These are phyloP conservation scores for Sorex araneus DNA, from an alignment of 2,113 vertebrate species.

Conservation along the genomic window DNA sequence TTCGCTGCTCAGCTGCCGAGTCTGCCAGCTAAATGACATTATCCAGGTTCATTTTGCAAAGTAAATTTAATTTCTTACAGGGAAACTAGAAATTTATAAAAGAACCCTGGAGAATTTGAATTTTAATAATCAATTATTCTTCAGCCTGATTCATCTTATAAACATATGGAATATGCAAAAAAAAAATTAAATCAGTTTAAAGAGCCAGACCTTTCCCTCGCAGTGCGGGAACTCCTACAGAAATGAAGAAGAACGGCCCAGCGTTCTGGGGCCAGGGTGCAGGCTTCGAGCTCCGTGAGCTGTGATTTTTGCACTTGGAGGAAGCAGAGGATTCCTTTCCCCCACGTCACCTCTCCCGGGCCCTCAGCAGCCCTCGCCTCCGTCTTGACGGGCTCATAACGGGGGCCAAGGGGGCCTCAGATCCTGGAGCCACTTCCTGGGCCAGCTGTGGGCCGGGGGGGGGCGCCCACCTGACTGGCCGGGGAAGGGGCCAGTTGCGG, in stretches of 20 bases:
- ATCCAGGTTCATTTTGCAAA: constrained; percentile 78
- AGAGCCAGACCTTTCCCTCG: constrained; percentile 66
- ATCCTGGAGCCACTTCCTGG: not conserved
- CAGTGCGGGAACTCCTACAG: constrained; percentile 66
- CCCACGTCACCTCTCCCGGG: constrained; percentile 21
- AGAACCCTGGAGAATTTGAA: constrained; percentile 77
- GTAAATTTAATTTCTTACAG: constrained; percentile 83
- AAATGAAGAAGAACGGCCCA: constrained; percentile 73
- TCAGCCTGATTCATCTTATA: constrained; percentile 80
- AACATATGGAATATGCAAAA: constrained; percentile 79
- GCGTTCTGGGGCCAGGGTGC: constrained; percentile 36
- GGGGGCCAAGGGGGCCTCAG: not conserved
- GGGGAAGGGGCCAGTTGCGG: too few relatives aligned
- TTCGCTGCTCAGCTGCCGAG: constrained; percentile 78
- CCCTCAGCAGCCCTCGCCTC: not conserved
- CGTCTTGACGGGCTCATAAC: not conserved
- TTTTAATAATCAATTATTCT: constrained; percentile 81
- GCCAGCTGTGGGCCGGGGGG: not conserved
- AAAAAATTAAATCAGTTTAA: constrained; percentile 75
- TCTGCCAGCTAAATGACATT: constrained; percentile 78
- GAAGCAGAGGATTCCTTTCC: constrained; percentile 45
- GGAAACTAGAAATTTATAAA: constrained; percentile 77
- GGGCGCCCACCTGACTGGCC: too few relatives aligned
- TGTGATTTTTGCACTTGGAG: constrained; percentile 50
- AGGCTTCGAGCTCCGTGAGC: constrained; percentile 32